These are phyloP conservation scores for Elysia crispata DNA, from an alignment of 2,888 invertebrate genomes.

Conservation along the genomic window DNA sequence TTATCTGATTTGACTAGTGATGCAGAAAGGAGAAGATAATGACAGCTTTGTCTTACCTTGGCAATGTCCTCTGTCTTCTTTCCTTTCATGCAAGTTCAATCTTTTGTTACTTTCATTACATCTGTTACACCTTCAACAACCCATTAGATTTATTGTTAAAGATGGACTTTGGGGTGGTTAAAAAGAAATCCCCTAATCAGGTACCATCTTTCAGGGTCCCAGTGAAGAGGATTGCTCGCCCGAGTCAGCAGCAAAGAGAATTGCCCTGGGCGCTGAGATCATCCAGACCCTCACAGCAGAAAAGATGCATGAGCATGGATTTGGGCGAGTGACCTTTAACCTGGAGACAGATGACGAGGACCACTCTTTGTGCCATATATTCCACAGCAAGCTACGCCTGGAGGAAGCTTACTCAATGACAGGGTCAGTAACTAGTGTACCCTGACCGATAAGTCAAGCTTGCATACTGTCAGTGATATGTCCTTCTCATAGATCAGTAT, in stretches of 20 bases:
- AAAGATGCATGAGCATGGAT: slow-evolving; percentile 88
- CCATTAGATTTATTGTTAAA: too few species aligned
- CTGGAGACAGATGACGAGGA: slow-evolving; percentile 83
- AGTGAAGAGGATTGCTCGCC: slow-evolving; percentile 82
- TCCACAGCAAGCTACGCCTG: slow-evolving; percentile 85
- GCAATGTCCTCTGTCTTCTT: too few species aligned
- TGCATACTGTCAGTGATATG: too few species aligned
- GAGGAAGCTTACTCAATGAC: slow-evolving; percentile 85
- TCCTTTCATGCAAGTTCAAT: too few species aligned
- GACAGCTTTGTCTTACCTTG: too few species aligned
- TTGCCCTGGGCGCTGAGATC: slow-evolving; percentile 86
- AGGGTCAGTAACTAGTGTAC: slow-evolving; percentile 28
- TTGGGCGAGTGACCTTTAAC: slow-evolving; percentile 89
- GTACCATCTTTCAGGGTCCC: slow-evolving; percentile 80
- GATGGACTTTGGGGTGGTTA: too few species aligned
- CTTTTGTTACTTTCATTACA: too few species aligned
- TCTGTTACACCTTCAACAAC: too few species aligned
- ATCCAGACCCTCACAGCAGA: slow-evolving; percentile 92
- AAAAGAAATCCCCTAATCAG: not conserved
- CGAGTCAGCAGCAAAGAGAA: slow-evolving; percentile 86
- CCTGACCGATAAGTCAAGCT: too few species aligned
- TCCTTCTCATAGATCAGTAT: too few species aligned
- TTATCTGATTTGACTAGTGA: too few species aligned
- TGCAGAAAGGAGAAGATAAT: too few species aligned
- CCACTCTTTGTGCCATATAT: slow-evolving; percentile 83